Percentiles rank a stretch among this genome's conserved stretches.
Evolutionary conservation across 2,113 vertebrate species (phyloP).

Genomic region (Poecile atricapillus): DNA sequence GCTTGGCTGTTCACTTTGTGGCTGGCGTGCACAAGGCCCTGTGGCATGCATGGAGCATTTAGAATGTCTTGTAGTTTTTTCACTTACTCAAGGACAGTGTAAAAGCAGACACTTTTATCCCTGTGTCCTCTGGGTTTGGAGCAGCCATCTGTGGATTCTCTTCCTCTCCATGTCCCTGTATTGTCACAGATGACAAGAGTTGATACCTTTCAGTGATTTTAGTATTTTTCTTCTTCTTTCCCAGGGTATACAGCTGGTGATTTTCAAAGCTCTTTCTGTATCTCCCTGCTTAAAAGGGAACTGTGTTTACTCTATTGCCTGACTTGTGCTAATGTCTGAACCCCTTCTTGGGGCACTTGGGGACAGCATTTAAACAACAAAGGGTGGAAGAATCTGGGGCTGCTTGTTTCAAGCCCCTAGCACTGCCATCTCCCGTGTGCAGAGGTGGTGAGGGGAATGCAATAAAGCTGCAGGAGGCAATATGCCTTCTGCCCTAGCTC

Average conservation of each 20-base stretch:
- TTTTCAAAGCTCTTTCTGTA: background rate
- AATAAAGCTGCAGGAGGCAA: background rate
- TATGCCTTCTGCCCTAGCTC: background rate
- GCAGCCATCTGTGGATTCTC: background rate
- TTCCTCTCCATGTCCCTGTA: background rate
- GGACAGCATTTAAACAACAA: background rate
- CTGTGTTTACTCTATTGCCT: background rate
- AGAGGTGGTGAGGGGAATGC: background rate
- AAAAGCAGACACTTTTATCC: background rate
- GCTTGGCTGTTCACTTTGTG: background rate
- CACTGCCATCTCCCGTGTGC: background rate
- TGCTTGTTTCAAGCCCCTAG: background rate
- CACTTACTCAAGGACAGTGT: background rate
- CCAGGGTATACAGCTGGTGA: background rate
- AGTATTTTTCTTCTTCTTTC: background rate
- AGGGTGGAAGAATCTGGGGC: background rate
- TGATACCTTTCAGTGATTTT: background rate
- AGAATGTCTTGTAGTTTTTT: background rate
- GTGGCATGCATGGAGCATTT: background rate
- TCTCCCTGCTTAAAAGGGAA: background rate
- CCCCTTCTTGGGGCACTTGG: background rate
- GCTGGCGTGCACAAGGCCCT: rapidly evolving
- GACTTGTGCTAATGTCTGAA: background rate
- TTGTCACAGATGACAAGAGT: background rate
- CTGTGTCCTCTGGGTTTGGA: background rate